Evolutionary conservation across 2,888 invertebrate species (phyloP), one percentile per base, ranked within the genome.

Genomic region (Bibio marci): DNA sequence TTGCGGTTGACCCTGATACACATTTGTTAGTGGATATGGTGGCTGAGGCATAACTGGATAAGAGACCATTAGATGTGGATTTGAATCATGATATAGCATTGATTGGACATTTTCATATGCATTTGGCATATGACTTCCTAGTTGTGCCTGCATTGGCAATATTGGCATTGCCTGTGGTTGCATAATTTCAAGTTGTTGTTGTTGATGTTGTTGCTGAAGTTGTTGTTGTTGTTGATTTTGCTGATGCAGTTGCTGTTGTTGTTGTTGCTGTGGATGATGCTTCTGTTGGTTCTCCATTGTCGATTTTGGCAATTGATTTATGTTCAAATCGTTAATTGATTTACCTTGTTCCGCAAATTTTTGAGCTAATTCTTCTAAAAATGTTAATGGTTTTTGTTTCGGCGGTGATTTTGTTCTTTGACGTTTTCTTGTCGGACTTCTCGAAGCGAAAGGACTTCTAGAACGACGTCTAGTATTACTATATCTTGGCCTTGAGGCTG

Each of bases 271-370:
- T n/a, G n/a, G n/a, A n/a, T n/a, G n/a, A n/a, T n/a, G n/a, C n/a
- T n/a, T n/a, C n/a, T n/a, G n/a, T n/a, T n/a, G n/a, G n/a, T n/a
- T n/a, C n/a, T n/a, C n/a, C n/a, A n/a, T n/a, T n/a, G n/a, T n/a
- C n/a, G n/a, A n/a, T n/a, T n/a, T n/a, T n/a, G n/a, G n/a, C n/a
- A n/a, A n/a, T n/a, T n/a, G n/a, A n/a, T n/a, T n/a, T n/a, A n/a
- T n/a, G n/a, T n/a, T n/a, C n/a, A n/a, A n/a, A n/a, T 41, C 41
- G 3, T 38, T 38, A 33, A 41, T 38, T 18, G 35, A 12, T 41
- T 38, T 30, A 11, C 41, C 41, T 18, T 38, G 26, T 28, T 18
- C 30, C 2, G 41, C 41, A 22, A 41, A 41, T 32, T 12, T 41
- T 28, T 39, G 13, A 19, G 19, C 35, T 19, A 41, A 35, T 38